Conservation (phyloP, 2,113 vertebrate genomes). For the Alouatta palliata region DNA sequence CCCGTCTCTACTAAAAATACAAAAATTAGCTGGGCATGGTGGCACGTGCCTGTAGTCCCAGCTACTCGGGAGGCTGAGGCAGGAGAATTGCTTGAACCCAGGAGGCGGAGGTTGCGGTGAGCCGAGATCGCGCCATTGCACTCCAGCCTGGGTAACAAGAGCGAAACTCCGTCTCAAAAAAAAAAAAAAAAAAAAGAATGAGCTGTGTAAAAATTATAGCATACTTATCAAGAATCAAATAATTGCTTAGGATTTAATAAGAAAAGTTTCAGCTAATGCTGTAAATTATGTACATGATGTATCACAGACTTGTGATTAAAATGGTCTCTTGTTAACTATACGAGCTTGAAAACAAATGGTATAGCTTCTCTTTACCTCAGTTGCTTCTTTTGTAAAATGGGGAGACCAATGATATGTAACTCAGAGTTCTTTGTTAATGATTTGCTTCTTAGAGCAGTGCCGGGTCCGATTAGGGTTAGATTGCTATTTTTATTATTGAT, state of each 20-base stretch:
- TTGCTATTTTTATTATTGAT: background rate
- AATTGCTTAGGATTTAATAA: background rate
- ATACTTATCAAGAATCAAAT: background rate
- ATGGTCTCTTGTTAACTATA: background rate
- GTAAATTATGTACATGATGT: background rate
- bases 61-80: too few species aligned
- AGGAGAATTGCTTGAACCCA: too few species aligned
- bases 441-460: background rate
- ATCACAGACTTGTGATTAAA: background rate
- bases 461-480: background rate
- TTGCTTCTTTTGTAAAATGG: background rate
- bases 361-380: background rate
- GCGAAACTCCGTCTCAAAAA: too few species aligned
- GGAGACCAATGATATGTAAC: background rate
- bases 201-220: background rate
- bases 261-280: background rate
- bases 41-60: too few species aligned
- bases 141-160: too few species aligned
- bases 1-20: too few species aligned
- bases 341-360: background rate
- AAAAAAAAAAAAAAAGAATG: too few species aligned
- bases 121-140: too few species aligned
- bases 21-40: too few species aligned
- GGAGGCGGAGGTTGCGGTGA: too few species aligned
- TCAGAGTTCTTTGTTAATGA: background rate